These are phyloP conservation scores for Teleogryllus occipitalis DNA, from an alignment of 1,140 invertebrate genomes.

Conservation along the genomic window DNA sequence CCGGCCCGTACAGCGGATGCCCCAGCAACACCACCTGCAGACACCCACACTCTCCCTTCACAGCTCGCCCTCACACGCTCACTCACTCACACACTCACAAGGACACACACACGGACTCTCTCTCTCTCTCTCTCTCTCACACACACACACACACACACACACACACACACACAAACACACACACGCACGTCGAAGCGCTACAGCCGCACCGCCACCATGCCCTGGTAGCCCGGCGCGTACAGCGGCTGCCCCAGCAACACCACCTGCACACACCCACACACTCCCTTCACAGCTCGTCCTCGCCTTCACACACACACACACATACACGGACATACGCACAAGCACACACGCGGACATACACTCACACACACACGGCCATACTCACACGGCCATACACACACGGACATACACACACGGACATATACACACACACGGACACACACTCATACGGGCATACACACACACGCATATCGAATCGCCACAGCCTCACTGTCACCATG, in stretches of 20 bases:
- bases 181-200: slow-evolving; percentile 43
- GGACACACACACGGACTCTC: too few relatives aligned
- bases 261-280: slow-evolving; percentile 35
- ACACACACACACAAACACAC: too few relatives aligned
- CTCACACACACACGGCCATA: too few relatives aligned
- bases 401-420: slow-evolving; percentile 39
- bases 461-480: slow-evolving; percentile 42
- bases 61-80: too few relatives aligned
- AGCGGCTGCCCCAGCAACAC: slow-evolving; percentile 33
- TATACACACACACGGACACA: too few relatives aligned
- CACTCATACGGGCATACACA: too few relatives aligned
- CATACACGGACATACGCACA: too few relatives aligned
- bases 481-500: slow-evolving; percentile 39
- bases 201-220: slow-evolving; percentile 39
- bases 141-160: slow-evolving; percentile 40
- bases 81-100: too few relatives aligned
- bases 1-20: slow-evolving; percentile 31
- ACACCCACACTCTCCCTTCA: too few relatives aligned
- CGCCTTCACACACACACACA: slow-evolving; percentile 39
- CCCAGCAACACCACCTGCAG: slow-evolving; percentile 35
- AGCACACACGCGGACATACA: too few relatives aligned
- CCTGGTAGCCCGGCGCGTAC: slow-evolving; percentile 34
- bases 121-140: too few relatives aligned
- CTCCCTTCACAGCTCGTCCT: slow-evolving; percentile 40
- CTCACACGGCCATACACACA: too few relatives aligned